Evolutionary conservation across 2,113 vertebrate genomes (phyloP).

Genomic region (Rhea pennata): DNA sequence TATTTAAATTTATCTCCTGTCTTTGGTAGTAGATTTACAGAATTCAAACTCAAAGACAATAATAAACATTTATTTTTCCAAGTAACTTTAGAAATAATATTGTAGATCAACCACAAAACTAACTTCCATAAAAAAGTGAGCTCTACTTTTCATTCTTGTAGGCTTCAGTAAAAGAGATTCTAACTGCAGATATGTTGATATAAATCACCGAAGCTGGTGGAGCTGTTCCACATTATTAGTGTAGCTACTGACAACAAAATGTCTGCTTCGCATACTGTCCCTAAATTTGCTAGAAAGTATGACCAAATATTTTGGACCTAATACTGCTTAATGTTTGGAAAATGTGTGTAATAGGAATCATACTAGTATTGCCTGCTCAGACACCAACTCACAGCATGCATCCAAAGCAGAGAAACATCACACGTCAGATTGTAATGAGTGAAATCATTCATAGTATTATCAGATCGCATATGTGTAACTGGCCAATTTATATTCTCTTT

Average conservation of each 20-base stretch:
- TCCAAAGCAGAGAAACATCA: neutral
- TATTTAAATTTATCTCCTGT: neutral
- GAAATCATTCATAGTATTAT: neutral
- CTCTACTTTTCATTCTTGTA: neutral
- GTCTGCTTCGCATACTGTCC: neutral
- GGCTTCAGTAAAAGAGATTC: neutral
- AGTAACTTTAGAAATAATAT: neutral
- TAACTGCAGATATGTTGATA: neutral
- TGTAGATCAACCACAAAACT: neutral
- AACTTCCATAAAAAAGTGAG: neutral
- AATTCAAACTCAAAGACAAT: neutral
- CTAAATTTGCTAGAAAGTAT: conserved; percentile 28
- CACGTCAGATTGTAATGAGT: rapidly evolving
- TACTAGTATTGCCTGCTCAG: neutral
- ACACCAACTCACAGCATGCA: neutral
- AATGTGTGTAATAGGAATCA: neutral
- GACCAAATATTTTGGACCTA: neutral
- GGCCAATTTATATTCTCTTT: neutral
- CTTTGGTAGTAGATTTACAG: neutral
- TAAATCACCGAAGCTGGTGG: neutral
- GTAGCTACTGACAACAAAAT: neutral
- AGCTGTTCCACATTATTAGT: neutral
- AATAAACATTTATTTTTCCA: neutral
- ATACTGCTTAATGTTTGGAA: conserved; percentile 8
- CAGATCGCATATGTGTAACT: neutral